phyloP scores from a whole-genome alignment of 1,140 invertebrate species.

The Whitmania pigra region DNA sequence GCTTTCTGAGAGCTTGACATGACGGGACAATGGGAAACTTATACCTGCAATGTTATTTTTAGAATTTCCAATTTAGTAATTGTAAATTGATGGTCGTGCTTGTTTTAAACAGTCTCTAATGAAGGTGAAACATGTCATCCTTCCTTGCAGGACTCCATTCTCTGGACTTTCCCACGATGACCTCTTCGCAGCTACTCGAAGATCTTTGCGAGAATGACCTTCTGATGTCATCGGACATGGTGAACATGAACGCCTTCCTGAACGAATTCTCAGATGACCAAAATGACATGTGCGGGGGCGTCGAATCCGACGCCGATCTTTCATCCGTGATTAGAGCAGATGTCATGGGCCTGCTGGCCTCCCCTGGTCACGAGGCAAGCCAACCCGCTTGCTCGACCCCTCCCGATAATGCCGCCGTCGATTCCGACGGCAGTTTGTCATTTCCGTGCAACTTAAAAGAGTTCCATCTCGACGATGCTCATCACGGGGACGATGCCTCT shows the following conservation, averaged over 20 bases:
- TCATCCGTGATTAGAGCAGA: neutral
- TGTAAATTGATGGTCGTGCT: too few species aligned
- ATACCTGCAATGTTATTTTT: too few species aligned
- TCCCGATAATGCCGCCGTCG: neutral
- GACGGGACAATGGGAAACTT: too few species aligned
- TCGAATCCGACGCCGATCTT: neutral
- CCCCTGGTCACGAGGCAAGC: neutral
- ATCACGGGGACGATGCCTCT: neutral
- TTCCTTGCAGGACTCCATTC: neutral
- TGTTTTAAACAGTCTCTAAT: too few species aligned
- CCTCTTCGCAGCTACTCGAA: slow-evolving; percentile 7
- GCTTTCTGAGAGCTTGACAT: too few species aligned
- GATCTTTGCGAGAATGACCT: slow-evolving; percentile 22
- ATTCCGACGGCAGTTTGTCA: neutral
- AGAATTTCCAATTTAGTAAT: too few species aligned
- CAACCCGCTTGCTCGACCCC: neutral
- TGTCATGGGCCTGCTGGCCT: neutral
- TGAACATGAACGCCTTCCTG: slow-evolving; percentile 29
- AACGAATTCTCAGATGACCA: slow-evolving; percentile 5
- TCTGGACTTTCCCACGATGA: too few species aligned
- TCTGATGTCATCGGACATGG: slow-evolving; percentile 34
- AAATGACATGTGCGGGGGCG: neutral
- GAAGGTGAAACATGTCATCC: neutral
- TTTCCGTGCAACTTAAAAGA: too few species aligned
- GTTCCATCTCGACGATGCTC: too few species aligned